Conservation (phyloP, 2,113 vertebrate genomes). For the Paedocypris sp. region DNA sequence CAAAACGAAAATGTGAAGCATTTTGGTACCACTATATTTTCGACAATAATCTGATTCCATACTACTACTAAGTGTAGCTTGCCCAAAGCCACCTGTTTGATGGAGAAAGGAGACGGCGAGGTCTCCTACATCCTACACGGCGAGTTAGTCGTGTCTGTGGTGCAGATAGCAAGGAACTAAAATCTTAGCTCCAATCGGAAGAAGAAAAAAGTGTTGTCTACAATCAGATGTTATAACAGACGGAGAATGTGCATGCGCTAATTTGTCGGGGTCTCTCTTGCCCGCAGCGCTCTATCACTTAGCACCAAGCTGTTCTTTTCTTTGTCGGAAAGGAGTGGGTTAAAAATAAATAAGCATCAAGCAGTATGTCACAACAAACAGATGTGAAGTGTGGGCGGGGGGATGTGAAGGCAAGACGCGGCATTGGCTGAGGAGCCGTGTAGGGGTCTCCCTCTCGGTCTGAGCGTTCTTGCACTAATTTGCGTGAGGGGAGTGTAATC, state of each 20-base stretch:
- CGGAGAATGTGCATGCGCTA: conserved; percentile 10
- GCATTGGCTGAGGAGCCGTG: conserved; percentile 13
- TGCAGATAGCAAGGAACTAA: not conserved
- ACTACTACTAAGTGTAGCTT: not conserved
- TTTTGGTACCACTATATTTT: too few relatives aligned
- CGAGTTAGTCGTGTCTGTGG: conserved; percentile 21
- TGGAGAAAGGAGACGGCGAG: conserved; percentile 22
- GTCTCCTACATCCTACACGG: conserved; percentile 13
- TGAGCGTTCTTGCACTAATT: conserved; percentile 24
- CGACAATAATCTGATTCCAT: too few relatives aligned
- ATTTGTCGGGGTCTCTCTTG: conserved; percentile 15
- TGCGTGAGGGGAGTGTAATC: conserved; percentile 29
- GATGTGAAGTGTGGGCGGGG: not conserved
- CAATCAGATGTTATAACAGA: conserved; percentile 16
- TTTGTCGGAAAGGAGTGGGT: not conserved
- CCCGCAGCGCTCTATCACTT: conserved; percentile 9
- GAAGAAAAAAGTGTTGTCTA: not conserved
- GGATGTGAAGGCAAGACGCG: not conserved
- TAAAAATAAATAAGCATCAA: conserved; percentile 15
- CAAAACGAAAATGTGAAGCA: too few relatives aligned
- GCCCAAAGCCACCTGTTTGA: conserved; percentile 32
- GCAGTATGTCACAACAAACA: conserved; percentile 16
- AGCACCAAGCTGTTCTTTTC: conserved; percentile 4
- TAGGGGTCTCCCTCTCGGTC: conserved; percentile 16
- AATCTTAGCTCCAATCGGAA: conserved; percentile 9